Evolutionary conservation across 2,888 invertebrate genomes (phyloP), one percentile per base, ranked within the genome.

Genomic region (Drosophila hamatofila): DNA sequence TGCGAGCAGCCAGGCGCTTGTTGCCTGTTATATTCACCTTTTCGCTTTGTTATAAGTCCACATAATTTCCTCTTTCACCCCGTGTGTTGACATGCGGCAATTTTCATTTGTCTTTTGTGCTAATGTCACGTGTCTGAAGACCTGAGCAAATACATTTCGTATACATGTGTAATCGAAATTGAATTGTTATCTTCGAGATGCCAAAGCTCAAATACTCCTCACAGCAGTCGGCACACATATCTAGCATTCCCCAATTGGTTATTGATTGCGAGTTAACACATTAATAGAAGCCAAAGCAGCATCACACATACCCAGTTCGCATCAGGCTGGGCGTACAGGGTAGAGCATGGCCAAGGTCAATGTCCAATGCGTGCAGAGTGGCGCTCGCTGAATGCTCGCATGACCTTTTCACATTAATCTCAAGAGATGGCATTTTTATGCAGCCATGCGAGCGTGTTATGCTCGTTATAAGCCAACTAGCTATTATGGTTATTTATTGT

Each of bases 351-450:
- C 73, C 70, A 89, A 84, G 79, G 85, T 77, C 88, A 83, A 80
- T 83, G 85, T 64, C 68, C 70, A 63, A 56, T 49, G 72, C 52
- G 62, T 52, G 58, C 80, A 65, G 66, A 74, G 83, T 73, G 59
- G 70, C 52, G 56, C 70, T 66, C 70, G 61, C 62, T 61, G 67
- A 63, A 65, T 72, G 59, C 46, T 75, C 60, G 82, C 84, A 85
- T 84, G 84, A 84, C 85, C 88, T 84, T 79, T 77, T 79, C 83
- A 57, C 84, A 84, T 84, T 84, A 84, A 87, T 84, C 89, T 89
- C 80, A 66, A 76, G 88, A 66, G 66, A 87, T 89, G 85, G 82
- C 76, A 72, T 89, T 89, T 84, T 89, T 81, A 84, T 84, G 89
- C 76, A 65, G 76, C 64, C 64, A 63, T 60, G 49, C 64, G 56